Base-by-base conservation (phyloP, 1,140 invertebrate species). In the Acyrthosiphon pisum region DNA sequence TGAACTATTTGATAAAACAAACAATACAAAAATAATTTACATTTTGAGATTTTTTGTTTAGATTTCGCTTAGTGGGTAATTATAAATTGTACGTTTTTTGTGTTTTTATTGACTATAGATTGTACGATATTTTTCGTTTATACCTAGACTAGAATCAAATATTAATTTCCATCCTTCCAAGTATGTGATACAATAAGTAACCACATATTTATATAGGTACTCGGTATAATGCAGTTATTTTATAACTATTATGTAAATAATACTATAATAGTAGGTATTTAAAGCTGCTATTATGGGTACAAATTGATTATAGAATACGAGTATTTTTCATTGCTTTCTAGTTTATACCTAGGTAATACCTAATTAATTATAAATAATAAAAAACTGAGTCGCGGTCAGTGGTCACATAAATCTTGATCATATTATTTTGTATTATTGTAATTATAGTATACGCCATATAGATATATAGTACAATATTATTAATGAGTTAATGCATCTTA, bases 291-390 rank as follows among this genome's bases (percentile, higher is more conserved):
- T n/a, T 6, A n/a, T 68, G 6, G 60, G 30, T n/a, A 30, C 2
- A 68, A 68, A 68, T 76, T 4, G 2, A n/a, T n/a, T 76, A 6
- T n/a, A 30, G 11, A n/a, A 35, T n/a, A n/a, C 30, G 4, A 76
- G 0, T 1, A n/a, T n/a, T 76, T 68, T 76, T 18, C n/a, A 35
- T 76, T n/a, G 6, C n/a, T n/a, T 68, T 68, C 60, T 68, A n/a
- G 30, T 68, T n/a, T n/a, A 68, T n/a, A 68, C 41, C 41, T 41
- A 41, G 2, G 41, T 41, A 41, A 41, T 41, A 41, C 41, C 18
- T n/a, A n/a, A 76, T 76, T 68, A n/a, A 68, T n/a, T n/a, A n/a
- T 76, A n/a, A 76, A 76, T 76, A n/a, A n/a, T 76, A 76, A n/a
- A 76, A 68, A 18, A 76, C 6, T 76, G n/a, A 0, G 4, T 76